These are phyloP conservation scores for Strix uralensis DNA, from an alignment of 2,113 vertebrate species.

Conservation along the genomic window DNA sequence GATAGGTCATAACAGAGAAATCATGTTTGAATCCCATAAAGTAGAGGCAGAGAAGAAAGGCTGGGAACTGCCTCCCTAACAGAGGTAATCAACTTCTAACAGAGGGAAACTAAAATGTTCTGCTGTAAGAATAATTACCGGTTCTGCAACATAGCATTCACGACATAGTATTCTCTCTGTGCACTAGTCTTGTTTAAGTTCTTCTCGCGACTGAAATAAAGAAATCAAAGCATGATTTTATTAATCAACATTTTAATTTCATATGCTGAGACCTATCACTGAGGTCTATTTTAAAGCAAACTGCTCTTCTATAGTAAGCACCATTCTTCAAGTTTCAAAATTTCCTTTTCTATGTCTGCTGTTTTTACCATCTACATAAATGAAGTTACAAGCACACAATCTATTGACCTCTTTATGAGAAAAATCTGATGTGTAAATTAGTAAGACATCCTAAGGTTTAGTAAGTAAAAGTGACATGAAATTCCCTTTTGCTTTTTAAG, in stretches of 20 bases:
- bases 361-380: background rate
- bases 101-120: background rate
- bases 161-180: background rate
- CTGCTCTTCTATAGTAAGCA: background rate
- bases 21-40: background rate
- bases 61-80: background rate
- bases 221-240: background rate
- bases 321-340: background rate
- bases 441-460: background rate
- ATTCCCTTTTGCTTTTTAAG: slow-evolving; percentile 38
- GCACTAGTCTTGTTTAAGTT: background rate
- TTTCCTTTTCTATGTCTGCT: background rate
- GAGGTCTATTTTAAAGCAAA: background rate
- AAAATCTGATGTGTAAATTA: slow-evolving; percentile 32
- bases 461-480: slow-evolving; percentile 35
- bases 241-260: background rate
- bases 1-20: background rate
- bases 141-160: background rate
- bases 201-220: background rate
- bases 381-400: background rate
- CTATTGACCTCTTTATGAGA: background rate
- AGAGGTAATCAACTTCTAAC: background rate
- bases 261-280: background rate
- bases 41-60: background rate
- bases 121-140: background rate